These are phyloP conservation scores for Poecilia gillii DNA, from an alignment of 2,797 vertebrate species.

Conservation along the genomic window DNA sequence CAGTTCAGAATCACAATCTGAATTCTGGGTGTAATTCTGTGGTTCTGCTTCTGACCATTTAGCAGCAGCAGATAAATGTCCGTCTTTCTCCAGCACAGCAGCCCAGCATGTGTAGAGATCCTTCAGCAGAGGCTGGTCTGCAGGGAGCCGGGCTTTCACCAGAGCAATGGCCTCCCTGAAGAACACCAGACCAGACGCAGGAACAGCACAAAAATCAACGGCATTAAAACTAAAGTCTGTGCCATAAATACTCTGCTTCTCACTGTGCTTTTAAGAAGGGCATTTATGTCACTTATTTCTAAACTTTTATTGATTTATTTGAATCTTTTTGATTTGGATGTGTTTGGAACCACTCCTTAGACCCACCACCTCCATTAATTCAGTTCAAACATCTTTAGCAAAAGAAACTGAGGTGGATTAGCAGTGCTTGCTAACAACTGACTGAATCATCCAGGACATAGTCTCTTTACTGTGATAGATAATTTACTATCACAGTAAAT, in stretches of 20 bases:
- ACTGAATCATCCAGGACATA: not conserved
- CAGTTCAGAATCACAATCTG: not conserved
- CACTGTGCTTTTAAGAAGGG: not conserved
- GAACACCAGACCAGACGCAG: not conserved
- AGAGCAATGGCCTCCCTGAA: conserved; percentile 92
- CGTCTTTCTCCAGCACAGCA: conserved; percentile 89
- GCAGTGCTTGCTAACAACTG: not conserved
- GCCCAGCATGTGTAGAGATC: conserved; percentile 92
- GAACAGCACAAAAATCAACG: not conserved
- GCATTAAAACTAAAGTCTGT: not conserved
- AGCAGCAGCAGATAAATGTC: conserved; percentile 92
- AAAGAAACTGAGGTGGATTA: not conserved
- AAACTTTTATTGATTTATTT: not conserved
- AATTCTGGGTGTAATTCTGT: not conserved
- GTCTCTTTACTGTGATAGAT: too few relatives aligned
- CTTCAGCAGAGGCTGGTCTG: conserved; percentile 87
- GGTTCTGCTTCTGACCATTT: conserved; percentile 85
- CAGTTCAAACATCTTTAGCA: not conserved
- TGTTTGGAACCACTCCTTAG: not conserved
- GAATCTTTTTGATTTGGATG: not conserved
- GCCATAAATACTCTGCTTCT: not conserved
- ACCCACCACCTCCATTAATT: not conserved
- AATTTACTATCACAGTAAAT: too few relatives aligned
- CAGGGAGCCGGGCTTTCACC: conserved; percentile 89
- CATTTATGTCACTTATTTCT: not conserved